A percentile compares a stretch with the other conserved stretches of the same genome.
phyloP scores from a whole-genome alignment of 2,113 vertebrate genomes.

The Tyrannus savana region DNA sequence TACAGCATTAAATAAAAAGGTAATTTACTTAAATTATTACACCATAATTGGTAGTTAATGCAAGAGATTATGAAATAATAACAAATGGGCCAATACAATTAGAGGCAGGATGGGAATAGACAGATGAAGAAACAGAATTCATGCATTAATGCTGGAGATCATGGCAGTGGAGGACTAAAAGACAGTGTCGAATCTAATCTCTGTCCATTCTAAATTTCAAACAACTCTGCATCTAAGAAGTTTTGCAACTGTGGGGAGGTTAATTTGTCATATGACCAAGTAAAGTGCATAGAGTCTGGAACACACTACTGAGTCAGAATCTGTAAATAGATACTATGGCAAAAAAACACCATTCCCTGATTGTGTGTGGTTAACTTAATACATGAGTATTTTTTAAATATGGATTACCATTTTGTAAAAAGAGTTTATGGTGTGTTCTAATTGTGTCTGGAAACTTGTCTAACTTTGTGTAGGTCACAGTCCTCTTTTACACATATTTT shows the following conservation, averaged over 20 bases:
- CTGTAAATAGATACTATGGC: background rate
- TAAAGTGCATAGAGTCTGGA: background rate
- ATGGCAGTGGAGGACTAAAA: background rate
- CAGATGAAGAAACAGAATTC: background rate
- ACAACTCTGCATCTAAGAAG: background rate
- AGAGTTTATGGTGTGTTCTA: background rate
- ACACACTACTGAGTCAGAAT: background rate
- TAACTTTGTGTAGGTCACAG: background rate
- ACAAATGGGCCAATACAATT: background rate
- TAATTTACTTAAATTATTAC: background rate
- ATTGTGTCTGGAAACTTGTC: background rate
- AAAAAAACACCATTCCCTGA: background rate
- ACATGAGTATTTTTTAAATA: background rate
- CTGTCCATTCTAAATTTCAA: background rate
- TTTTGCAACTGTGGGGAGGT: background rate
- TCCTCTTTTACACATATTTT: background rate
- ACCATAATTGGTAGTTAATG: rapidly evolving
- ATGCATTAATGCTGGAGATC: background rate
- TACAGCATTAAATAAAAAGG: background rate
- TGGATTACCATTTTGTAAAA: background rate
- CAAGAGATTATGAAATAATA: background rate
- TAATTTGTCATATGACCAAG: background rate
- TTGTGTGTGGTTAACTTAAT: background rate
- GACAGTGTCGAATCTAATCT: background rate
- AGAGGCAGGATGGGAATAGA: background rate